Evolutionary conservation across 2,113 vertebrate genomes (phyloP), one percentile per base, ranked within the genome.

Genomic region (Sterna hirundo): DNA sequence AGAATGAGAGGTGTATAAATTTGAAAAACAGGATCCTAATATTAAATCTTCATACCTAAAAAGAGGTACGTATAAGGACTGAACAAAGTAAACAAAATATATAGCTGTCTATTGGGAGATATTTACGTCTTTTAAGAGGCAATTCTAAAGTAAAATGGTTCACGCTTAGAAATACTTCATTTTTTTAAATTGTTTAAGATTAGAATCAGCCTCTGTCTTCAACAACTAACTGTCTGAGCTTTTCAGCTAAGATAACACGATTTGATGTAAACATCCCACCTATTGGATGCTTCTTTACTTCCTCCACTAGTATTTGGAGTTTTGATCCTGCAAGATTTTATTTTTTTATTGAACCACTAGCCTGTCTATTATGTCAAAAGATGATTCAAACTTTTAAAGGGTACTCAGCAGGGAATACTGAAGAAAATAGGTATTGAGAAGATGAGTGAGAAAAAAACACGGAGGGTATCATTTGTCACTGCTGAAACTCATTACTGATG

Each of bases 341-440:
- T 55, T 74, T 94, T 95, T 64, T 93, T 15, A 91, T 89, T 85
- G 64, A 64, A 91, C 61, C 46, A 69, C 55, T 85, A 74, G 14
- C 61, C 71, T 95, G 89, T 76, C 66, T 92, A 25, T 94, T 92
- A 74, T 90, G 69, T 88, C 80, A 95, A 94, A 96, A 44, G 75
- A 91, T 75, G 57, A 93, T 96, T 80, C 93, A 88, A 83, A 95
- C 64, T 96, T 98, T 90, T 86, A 96, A 96, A 94, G 47, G 52
- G 12, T 90, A 91, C 71, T 92, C 96, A 79, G 58, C 68, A 61
- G 94, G 81, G 94, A 97, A 94, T 78, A 62, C 22, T 83, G 68
- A 78, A 96, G 91, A 95, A 97, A 93, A 83, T 72, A 79, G 68
- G 22, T 90, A 81, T 46, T 55, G 94, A 88, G 92, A 96, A 84